A percentile compares a stretch with the other conserved stretches of the same genome.
These are phyloP conservation scores for Drosophila colorata DNA, from an alignment of 2,888 invertebrate genomes.

Conservation along the genomic window DNA sequence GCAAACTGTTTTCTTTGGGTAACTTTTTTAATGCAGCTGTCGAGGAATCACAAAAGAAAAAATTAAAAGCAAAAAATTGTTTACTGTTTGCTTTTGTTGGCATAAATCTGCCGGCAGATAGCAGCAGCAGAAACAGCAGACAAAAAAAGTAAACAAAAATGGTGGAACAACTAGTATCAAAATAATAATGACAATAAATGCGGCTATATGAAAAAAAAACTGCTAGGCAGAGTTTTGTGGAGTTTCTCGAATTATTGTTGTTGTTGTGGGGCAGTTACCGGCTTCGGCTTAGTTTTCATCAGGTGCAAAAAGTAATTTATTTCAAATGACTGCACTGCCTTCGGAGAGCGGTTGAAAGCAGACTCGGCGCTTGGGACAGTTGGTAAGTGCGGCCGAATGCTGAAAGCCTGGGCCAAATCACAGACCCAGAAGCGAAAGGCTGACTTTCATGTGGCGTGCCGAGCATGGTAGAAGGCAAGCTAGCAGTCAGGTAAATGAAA, in stretches of 20 bases:
- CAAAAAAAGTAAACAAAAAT: constrained; percentile 24
- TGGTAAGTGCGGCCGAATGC: constrained; percentile 35
- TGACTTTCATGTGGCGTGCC: constrained; percentile 42
- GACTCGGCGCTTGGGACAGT: constrained; percentile 20
- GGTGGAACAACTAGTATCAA: constrained; percentile 52
- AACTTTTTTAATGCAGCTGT: constrained; percentile 75
- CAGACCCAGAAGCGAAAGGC: constrained; percentile 58
- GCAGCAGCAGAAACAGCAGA: constrained; percentile 29
- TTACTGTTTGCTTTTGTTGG: constrained; percentile 70
- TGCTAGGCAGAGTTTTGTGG: constrained; percentile 37
- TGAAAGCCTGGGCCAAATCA: constrained; percentile 31
- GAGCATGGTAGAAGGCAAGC: constrained; percentile 2
- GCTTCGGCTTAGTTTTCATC: constrained; percentile 71
- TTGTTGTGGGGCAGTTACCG: constrained; percentile 31
- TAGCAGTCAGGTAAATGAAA: constrained; percentile 47
- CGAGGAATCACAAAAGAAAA: constrained; percentile 38
- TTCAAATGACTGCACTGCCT: constrained; percentile 75
- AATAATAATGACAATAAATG: constrained; percentile 80
- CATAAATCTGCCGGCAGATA: constrained; percentile 73
- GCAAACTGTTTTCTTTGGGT: constrained; percentile 73
- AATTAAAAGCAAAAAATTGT: constrained; percentile 47
- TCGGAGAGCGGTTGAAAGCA: constrained; percentile 29
- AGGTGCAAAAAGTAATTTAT: constrained; percentile 83
- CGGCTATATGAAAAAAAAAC: constrained; percentile 33
- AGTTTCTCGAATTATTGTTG: constrained; percentile 29